Conservation (phyloP, 2,888 invertebrate genomes). For the Drosophila macrospina region DNA sequence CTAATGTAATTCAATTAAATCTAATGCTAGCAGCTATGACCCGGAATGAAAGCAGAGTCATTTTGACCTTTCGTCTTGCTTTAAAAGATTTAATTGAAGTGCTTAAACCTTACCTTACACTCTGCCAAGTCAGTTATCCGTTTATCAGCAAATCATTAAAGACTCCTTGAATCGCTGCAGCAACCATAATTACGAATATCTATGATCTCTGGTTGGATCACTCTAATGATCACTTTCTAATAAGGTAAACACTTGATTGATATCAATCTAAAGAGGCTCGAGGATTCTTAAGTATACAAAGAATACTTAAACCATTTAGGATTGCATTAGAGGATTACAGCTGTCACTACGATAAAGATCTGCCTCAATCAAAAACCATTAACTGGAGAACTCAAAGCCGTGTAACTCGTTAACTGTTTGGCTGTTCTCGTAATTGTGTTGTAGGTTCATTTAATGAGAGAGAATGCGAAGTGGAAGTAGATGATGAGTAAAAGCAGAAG, state of each 20-base stretch:
- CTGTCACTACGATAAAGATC: slow-evolving; percentile 58
- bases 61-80: too few species aligned
- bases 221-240: slow-evolving; percentile 48
- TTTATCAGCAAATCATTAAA: slow-evolving; percentile 7
- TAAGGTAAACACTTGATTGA: slow-evolving; percentile 61
- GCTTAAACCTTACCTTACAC: not conserved
- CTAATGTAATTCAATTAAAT: not conserved
- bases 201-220: slow-evolving; percentile 20
- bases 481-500: not conserved
- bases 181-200: slow-evolving; percentile 19
- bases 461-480: not conserved
- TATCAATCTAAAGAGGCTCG: slow-evolving; percentile 45
- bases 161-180: slow-evolving; percentile 12
- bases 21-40: too few species aligned
- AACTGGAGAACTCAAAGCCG: slow-evolving; percentile 25
- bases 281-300: slow-evolving; percentile 36
- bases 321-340: slow-evolving; percentile 49
- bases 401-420: slow-evolving; percentile 47
- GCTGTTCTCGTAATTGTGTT: slow-evolving; percentile 53
- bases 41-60: too few species aligned
- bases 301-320: slow-evolving; percentile 42
- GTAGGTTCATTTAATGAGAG: slow-evolving; percentile 40
- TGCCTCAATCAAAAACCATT: slow-evolving; percentile 25
- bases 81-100: not conserved
- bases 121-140: not conserved